These are phyloP conservation scores for Drosophila ezoana DNA, from an alignment of 2,888 invertebrate species.

Conservation along the genomic window DNA sequence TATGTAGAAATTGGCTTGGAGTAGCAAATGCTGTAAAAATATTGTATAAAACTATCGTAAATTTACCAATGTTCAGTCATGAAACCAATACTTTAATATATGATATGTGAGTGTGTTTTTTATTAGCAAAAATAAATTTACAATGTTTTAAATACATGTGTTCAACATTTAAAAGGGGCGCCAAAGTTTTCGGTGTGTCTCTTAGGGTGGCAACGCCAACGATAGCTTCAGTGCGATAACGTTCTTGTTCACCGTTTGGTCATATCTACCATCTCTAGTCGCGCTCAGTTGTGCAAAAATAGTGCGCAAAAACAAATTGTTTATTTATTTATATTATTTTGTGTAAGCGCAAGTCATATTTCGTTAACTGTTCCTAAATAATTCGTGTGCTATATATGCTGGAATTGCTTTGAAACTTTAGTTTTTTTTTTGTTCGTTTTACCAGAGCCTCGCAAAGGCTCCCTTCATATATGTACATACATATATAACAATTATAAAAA, in stretches of 20 bases:
- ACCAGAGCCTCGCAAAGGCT: neutral
- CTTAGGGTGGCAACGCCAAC: constrained; percentile 24
- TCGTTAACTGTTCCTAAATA: neutral
- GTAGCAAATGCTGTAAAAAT: constrained; percentile 7
- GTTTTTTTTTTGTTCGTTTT: constrained; percentile 3
- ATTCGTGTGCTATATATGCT: constrained; percentile 1
- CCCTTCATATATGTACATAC: neutral
- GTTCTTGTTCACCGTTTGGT: neutral
- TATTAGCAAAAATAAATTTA: constrained; percentile 63
- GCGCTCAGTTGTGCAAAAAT: constrained; percentile 48
- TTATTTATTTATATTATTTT: constrained; percentile 21
- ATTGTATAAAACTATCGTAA: constrained; percentile 39
- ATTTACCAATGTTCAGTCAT: constrained; percentile 50
- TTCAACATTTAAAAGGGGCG: constrained; percentile 2
- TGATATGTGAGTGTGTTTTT: constrained; percentile 60
- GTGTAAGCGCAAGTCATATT: constrained; percentile 9
- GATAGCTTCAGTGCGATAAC: constrained; percentile 16
- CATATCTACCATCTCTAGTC: constrained; percentile 47
- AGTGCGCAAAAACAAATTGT: constrained; percentile 54
- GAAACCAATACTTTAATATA: constrained; percentile 44
- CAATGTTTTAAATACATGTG: constrained; percentile 18
- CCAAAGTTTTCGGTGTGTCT: neutral
- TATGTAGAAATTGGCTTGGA: constrained; percentile 16
- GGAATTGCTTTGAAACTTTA: neutral
- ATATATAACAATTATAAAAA: constrained; percentile 8